Percentiles rank a stretch among this genome's conserved stretches.
These are phyloP conservation scores for Stegodyphus mimosarum DNA, from an alignment of 1,140 invertebrate species.

Conservation along the genomic window DNA sequence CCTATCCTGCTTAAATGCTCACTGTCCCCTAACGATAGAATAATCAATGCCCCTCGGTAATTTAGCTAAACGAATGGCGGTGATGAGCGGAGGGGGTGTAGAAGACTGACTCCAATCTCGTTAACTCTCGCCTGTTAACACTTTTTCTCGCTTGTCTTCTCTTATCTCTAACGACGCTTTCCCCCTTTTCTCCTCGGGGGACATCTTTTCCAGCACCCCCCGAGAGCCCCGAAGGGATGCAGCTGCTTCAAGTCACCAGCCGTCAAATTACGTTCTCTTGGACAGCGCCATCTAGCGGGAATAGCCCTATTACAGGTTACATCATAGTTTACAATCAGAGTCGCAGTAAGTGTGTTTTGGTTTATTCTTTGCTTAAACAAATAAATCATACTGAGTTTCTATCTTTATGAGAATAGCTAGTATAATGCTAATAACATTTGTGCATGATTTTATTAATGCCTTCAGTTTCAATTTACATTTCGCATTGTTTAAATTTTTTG, in stretches of 20 bases:
- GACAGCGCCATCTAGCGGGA: constrained; percentile 63
- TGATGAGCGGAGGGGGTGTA: neutral
- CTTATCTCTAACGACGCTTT: constrained; percentile 29
- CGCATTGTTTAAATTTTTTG: too few relatives aligned
- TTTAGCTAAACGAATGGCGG: constrained; percentile 18
- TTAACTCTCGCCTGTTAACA: constrained; percentile 45
- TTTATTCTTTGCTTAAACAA: constrained; percentile 10
- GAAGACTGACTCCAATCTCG: constrained; percentile 29
- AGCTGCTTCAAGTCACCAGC: constrained; percentile 62
- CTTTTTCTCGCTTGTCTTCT: constrained; percentile 52
- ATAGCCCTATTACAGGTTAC: constrained; percentile 64
- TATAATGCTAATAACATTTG: too few relatives aligned
- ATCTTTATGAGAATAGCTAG: too few relatives aligned
- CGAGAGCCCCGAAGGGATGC: constrained; percentile 62
- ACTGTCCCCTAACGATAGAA: constrained; percentile 47
- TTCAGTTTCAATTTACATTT: too few relatives aligned
- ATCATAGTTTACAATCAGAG: constrained; percentile 62
- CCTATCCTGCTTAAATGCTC: constrained; percentile 24
- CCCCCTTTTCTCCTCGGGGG: neutral
- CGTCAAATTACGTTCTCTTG: constrained; percentile 62
- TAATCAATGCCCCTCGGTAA: constrained; percentile 57
- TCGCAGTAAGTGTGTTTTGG: constrained; percentile 43
- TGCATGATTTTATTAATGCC: too few relatives aligned
- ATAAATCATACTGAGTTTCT: too few relatives aligned
- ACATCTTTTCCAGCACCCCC: constrained; percentile 58